A percentile compares a stretch with the other conserved stretches of the same genome.
Evolutionary conservation across 2,113 vertebrate genomes (phyloP).

Genomic region (Pardalotus punctatus): DNA sequence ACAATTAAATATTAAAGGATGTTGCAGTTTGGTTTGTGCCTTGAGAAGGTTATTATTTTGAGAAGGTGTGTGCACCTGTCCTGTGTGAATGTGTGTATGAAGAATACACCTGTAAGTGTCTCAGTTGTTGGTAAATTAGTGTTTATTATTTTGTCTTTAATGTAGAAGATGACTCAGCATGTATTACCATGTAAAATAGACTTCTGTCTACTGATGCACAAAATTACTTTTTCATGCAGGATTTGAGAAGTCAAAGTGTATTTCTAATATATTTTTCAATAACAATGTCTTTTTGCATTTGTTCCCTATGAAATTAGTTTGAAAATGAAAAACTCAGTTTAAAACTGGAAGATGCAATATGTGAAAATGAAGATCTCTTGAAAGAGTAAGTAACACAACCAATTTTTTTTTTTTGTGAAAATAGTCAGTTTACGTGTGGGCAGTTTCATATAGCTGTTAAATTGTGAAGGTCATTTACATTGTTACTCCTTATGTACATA

Average conservation of each 20-base stretch:
- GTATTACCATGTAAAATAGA: neutral
- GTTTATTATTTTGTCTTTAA: neutral
- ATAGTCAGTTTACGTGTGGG: neutral
- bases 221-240: neutral
- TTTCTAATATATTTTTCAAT: neutral
- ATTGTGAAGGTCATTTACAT: neutral
- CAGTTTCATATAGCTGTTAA: neutral
- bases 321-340: slow-evolving; percentile 90
- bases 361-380: slow-evolving; percentile 88
- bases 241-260: neutral
- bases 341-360: slow-evolving; percentile 88
- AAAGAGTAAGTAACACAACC: slow-evolving; percentile 82
- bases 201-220: neutral
- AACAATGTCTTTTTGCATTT: slow-evolving; percentile 18
- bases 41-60: neutral
- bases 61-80: neutral
- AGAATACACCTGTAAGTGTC: neutral
- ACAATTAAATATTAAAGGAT: neutral
- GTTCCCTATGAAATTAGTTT: slow-evolving; percentile 77
- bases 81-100: neutral
- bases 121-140: neutral
- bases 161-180: neutral
- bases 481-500: neutral
- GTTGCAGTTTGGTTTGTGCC: neutral
- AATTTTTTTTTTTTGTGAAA: neutral